These are phyloP conservation scores for Buceros bicornis DNA, from an alignment of 2,797 vertebrate species.

Conservation along the genomic window DNA sequence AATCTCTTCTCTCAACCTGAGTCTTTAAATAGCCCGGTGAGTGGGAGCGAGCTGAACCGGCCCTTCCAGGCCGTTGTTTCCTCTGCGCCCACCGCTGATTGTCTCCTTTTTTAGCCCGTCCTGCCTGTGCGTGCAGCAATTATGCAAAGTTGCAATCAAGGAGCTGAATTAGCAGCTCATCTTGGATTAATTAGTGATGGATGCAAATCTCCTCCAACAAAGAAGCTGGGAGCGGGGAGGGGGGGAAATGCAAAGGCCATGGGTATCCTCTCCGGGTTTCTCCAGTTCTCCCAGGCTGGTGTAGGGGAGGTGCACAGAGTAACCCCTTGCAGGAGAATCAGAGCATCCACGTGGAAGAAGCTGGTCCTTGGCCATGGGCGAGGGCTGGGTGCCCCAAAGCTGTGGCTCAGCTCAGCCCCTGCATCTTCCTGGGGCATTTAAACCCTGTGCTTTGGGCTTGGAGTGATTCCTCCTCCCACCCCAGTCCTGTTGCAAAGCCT, in stretches of 20 bases:
- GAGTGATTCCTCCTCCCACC: neutral
- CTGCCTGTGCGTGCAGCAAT: slow-evolving; percentile 19
- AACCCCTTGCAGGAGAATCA: neutral
- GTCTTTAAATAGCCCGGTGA: neutral
- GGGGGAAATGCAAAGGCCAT: neutral
- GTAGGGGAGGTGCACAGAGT: neutral
- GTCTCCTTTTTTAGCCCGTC: slow-evolving; percentile 11
- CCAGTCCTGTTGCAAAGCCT: neutral
- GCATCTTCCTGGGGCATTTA: neutral
- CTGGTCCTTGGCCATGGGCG: neutral
- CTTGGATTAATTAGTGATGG: slow-evolving; percentile 69
- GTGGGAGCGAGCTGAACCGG: neutral
- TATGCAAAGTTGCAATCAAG: slow-evolving; percentile 75
- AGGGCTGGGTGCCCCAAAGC: neutral
- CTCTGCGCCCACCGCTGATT: neutral
- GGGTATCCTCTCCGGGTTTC: neutral
- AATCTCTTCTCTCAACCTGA: neutral
- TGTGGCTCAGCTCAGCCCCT: neutral
- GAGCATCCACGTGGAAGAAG: neutral
- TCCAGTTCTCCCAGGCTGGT: neutral
- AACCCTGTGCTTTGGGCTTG: neutral
- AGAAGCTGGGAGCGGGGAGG: neutral
- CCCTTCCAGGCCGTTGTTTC: neutral
- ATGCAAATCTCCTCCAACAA: slow-evolving; percentile 54
- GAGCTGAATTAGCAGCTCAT: slow-evolving; percentile 67